Base-by-base conservation (phyloP, 2,797 vertebrate species). In the Pagetopsis macropterus region DNA sequence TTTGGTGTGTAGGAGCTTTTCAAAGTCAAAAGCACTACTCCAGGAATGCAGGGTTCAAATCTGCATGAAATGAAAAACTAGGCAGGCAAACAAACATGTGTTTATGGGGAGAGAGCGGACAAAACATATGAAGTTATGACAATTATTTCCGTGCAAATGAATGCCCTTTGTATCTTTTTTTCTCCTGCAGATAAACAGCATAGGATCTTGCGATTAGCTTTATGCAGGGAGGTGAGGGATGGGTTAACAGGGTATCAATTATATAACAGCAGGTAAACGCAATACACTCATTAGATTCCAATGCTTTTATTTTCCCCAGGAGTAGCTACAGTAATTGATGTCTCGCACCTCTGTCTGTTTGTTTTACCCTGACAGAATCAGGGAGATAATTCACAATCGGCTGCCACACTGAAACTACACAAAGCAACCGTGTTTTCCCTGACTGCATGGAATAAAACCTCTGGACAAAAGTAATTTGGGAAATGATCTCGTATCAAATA, bases 181-280 rank as follows among this genome's bases (percentile, higher is more conserved):
- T 9, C 5, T 13, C 49, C 64, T 12, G 33, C 49, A 41, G 59
- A 58, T 45, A 37, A 75, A 50, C 64, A 70, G 76, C 75, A 58
- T 58, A 69, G 27, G 76, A 80, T 73, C 70, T 76, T 76, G 83
- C 56, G 78, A 76, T 83, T 79, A 86, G 79, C 70, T 33, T 71
- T 76, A 70, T 73, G 54, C 55, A 46, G 68, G 69, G 82, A 83
- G 88, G 79, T 91, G 88, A 93, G 76, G 89, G 92, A 94, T 92
- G 90, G 85, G 57, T 81, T 84, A 94, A 91, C 83, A 89, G 91
- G 86, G 85, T 78, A 88, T 89, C 82, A 94, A 92, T 92, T 89
- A 91, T 43, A 57, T 63, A 94, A 93, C 89, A 92, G 86, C 91
- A 88, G 90, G 92, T 93, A 89, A 84, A 92, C 78, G 41, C 90